Evolutionary conservation across 2,113 vertebrate species (phyloP).

Genomic region (Thalassarche chlororhynchos): DNA sequence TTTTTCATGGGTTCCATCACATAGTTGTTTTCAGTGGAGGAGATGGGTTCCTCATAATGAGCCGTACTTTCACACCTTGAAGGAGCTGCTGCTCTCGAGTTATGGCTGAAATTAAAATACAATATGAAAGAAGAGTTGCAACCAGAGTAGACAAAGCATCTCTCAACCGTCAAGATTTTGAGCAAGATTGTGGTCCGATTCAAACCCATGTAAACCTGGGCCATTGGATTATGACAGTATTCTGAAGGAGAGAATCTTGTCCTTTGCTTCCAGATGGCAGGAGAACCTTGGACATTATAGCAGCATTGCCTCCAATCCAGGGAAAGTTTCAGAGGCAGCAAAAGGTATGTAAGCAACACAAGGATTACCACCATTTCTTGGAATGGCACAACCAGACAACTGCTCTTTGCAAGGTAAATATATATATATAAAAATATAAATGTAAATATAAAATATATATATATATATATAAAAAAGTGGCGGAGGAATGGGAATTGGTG

Average conservation of each 20-base stretch:
- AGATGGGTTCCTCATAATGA: conserved; percentile 30
- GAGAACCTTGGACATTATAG: neutral
- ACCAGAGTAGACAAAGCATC: neutral
- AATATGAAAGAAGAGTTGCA: neutral
- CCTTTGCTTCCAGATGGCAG: neutral
- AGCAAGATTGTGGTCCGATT: neutral
- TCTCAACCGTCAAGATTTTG: neutral
- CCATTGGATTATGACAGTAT: neutral
- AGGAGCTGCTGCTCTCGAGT: neutral
- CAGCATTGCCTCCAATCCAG: neutral
- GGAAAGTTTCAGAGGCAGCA: neutral
- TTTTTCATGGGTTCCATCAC: neutral
- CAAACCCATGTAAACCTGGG: neutral
- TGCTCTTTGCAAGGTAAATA: neutral
- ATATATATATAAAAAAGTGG: neutral
- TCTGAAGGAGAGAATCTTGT: neutral
- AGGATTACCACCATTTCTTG: neutral
- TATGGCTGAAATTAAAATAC: conserved; percentile 21
- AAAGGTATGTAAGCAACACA: neutral
- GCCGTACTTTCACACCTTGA: neutral
- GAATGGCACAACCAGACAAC: neutral
- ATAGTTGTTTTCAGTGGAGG: neutral
- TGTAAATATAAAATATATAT: neutral
- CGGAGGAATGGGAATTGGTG: neutral
- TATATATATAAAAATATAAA: too few relatives aligned